Base-by-base conservation (phyloP, 2,797 vertebrate genomes). In the Karalla daura region DNA sequence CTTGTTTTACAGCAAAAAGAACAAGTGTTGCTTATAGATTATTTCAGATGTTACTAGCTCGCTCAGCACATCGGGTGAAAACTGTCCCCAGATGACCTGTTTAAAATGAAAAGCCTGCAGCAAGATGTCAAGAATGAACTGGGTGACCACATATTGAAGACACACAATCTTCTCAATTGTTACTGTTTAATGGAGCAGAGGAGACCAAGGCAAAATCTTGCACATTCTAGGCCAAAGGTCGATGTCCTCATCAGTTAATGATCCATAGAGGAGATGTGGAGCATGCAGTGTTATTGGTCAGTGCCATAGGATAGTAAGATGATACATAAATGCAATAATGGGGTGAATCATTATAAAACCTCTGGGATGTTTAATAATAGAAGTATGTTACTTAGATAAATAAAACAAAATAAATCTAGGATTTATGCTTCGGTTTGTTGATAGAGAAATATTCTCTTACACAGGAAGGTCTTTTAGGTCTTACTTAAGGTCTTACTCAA, bases 161-260 rank as follows among this genome's bases (percentile, higher is more conserved):
- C 23, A 30, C 20, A 44, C 33, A 11, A 32, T 20, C 30, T 36
- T 20, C 35, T 28, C 52, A 60, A 47, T 47, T 7, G 7, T 17
- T 10, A 11, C 9, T 32, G 47, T 39, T 30, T 46, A 63, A 62
- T 67, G 63, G n/a, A 17, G 51, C 15, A 39, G 33, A 47, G 47
- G 35, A 24, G 11, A 39, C 21, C 21, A 13, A 49, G 58, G 45
- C 32, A 1, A 39, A 36, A 39, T 18, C 49, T 41, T 7, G 18
- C 21, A 52, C 1, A 27, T 36, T 52, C n/a, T 23, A 24, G 46
- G 18, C 24, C 33, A 49, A 60, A 49, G 40, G 3, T 45, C 43
- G 44, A 24, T 23, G 14, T 23, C 24, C 17, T 14, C 18, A 27
- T 40, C 28, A 32, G 4, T 18, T 65, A 63, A 52, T 47, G 46